These are phyloP conservation scores for Dendrocopos noguchii DNA, from an alignment of 2,113 vertebrate genomes.

Conservation along the genomic window DNA sequence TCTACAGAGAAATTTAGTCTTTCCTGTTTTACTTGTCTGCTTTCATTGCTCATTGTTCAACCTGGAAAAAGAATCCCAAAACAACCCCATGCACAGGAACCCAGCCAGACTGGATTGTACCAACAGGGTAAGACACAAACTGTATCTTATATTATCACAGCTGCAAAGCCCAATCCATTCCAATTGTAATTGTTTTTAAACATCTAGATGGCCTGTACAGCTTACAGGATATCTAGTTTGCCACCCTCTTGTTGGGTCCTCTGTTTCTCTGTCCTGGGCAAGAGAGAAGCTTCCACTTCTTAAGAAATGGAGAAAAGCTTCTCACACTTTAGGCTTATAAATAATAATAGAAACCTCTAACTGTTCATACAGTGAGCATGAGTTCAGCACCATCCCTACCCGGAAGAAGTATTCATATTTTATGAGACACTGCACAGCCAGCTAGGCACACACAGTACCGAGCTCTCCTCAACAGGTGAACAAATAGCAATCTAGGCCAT, in stretches of 20 bases:
- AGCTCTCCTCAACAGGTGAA: conserved; percentile 4
- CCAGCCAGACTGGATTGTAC: background rate
- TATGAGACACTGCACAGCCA: conserved; percentile 20
- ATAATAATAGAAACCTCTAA: conserved; percentile 54
- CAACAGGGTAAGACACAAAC: background rate
- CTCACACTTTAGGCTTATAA: conserved; percentile 24
- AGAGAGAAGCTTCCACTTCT: background rate
- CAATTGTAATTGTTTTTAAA: background rate
- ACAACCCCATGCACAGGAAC: background rate
- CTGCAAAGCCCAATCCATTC: background rate
- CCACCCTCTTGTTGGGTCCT: background rate
- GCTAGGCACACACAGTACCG: background rate
- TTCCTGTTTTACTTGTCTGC: background rate
- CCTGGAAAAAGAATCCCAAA: background rate
- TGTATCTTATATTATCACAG: background rate
- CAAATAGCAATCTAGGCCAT: background rate
- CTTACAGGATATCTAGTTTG: background rate
- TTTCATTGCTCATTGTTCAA: background rate
- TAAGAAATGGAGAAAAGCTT: conserved; percentile 16
- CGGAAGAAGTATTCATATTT: conserved; percentile 54
- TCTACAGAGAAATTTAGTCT: background rate
- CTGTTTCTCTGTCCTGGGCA: background rate
- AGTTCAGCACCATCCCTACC: background rate
- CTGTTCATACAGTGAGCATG: conserved; percentile 17
- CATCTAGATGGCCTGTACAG: background rate